Evolutionary conservation across 1,140 invertebrate species (phyloP).

Genomic region (Homarus americanus): DNA sequence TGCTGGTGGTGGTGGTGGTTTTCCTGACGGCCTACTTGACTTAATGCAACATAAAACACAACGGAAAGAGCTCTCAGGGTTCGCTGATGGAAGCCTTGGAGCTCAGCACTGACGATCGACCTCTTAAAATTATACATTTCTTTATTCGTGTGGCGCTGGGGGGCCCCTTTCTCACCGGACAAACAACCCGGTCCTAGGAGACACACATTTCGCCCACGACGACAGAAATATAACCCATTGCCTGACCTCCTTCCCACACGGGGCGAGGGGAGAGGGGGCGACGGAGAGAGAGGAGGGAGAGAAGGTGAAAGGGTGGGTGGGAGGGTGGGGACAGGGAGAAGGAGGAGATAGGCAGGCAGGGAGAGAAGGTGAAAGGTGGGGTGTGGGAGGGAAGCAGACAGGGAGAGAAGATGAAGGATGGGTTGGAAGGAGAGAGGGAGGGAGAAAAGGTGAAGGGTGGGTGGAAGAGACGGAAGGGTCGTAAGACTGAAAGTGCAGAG

Average conservation of each 20-base stretch:
- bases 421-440: not conserved
- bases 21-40: too few relatives aligned
- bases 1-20: too few relatives aligned
- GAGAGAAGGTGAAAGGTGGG: not conserved
- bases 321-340: not conserved
- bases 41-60: too few relatives aligned
- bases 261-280: not conserved
- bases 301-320: not conserved
- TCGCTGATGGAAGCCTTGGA: too few relatives aligned
- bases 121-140: constrained; percentile 23
- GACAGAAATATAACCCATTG: constrained; percentile 36
- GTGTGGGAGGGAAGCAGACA: not conserved
- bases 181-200: not conserved
- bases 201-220: constrained; percentile 17
- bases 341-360: not conserved
- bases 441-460: too few relatives aligned
- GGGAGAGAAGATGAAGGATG: not conserved
- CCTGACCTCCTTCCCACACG: constrained; percentile 21
- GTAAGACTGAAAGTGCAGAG: too few relatives aligned
- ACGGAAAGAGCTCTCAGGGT: too few relatives aligned
- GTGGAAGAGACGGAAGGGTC: too few relatives aligned
- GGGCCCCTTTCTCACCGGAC: not conserved
- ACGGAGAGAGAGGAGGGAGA: not conserved
- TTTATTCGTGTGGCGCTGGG: not conserved
- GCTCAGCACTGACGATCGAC: not conserved